phyloP scores from a whole-genome alignment of 2,113 vertebrate species.

The Aptenodytes patagonicus region DNA sequence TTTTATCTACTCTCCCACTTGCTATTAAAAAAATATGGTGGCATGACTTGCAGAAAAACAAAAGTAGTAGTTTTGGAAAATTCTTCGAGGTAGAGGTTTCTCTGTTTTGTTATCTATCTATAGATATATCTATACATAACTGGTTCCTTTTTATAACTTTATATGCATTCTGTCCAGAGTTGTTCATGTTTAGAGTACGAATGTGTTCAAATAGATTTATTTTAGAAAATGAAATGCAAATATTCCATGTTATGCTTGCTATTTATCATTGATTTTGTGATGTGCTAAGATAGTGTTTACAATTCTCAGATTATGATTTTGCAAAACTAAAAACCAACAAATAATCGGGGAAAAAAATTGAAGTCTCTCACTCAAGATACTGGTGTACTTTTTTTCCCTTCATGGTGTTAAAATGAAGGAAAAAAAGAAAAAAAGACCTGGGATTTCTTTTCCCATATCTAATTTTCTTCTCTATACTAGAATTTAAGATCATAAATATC shows the following conservation, averaged over 20 bases:
- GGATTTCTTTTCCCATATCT: constrained; percentile 11
- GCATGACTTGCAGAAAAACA: neutral
- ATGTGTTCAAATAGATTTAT: neutral
- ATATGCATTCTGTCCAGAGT: neutral
- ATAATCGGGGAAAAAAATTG: neutral
- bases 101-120: neutral
- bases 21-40: neutral
- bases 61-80: neutral
- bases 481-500: neutral
- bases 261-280: neutral
- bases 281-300: neutral
- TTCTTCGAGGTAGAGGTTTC: neutral
- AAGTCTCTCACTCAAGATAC: neutral
- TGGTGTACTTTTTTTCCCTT: neutral
- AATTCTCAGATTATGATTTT: neutral
- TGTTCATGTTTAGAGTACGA: neutral
- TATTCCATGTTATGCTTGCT: neutral
- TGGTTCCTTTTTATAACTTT: neutral
- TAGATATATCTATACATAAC: neutral
- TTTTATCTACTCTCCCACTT: neutral
- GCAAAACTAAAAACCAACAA: neutral
- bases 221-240: neutral
- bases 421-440: neutral
- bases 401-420: neutral
- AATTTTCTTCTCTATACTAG: neutral